Percentiles rank a stretch among this genome's conserved stretches.
These are phyloP conservation scores for Andinoacara biseriatus DNA, from an alignment of 2,113 vertebrate species.

Conservation along the genomic window DNA sequence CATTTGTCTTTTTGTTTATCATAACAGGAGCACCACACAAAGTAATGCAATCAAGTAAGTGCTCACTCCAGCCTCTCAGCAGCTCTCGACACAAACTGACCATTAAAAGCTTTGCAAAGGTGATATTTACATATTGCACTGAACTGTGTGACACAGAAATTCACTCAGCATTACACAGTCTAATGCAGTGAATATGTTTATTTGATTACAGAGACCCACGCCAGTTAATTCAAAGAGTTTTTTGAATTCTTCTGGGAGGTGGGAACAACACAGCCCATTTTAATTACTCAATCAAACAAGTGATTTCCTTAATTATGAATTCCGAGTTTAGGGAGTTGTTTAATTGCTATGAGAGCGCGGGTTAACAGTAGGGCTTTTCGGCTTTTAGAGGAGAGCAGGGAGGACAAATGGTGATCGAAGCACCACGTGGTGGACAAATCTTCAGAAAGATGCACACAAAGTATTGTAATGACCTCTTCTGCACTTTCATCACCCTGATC, in stretches of 20 bases:
- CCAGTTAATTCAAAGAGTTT: slow-evolving; percentile 42
- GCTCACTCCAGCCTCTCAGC: slow-evolving; percentile 1
- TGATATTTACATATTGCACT: not conserved
- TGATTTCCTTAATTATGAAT: slow-evolving; percentile 60
- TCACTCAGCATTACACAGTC: not conserved
- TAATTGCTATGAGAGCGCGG: slow-evolving; percentile 50
- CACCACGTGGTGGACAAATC: not conserved
- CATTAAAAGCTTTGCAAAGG: slow-evolving; percentile 13
- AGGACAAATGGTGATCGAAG: slow-evolving; percentile 19
- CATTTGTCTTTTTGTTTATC: not conserved
- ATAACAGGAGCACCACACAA: not conserved
- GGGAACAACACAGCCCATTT: slow-evolving; percentile 47
- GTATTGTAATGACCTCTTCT: slow-evolving; percentile 16
- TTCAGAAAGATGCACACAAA: slow-evolving; percentile 11
- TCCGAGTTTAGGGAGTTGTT: slow-evolving; percentile 48
- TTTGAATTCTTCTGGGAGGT: slow-evolving; percentile 46
- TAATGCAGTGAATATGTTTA: slow-evolving; percentile 35
- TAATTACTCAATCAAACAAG: slow-evolving; percentile 62
- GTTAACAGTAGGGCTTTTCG: slow-evolving; percentile 40
- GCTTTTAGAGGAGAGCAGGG: slow-evolving; percentile 29
- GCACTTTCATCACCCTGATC: slow-evolving; percentile 1
- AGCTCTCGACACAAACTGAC: slow-evolving; percentile 2
- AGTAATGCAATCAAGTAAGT: not conserved
- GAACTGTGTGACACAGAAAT: not conserved
- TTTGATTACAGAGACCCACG: slow-evolving; percentile 33